Conservation (phyloP, 2,113 vertebrate species). For the Pachypanchax playfairii region DNA sequence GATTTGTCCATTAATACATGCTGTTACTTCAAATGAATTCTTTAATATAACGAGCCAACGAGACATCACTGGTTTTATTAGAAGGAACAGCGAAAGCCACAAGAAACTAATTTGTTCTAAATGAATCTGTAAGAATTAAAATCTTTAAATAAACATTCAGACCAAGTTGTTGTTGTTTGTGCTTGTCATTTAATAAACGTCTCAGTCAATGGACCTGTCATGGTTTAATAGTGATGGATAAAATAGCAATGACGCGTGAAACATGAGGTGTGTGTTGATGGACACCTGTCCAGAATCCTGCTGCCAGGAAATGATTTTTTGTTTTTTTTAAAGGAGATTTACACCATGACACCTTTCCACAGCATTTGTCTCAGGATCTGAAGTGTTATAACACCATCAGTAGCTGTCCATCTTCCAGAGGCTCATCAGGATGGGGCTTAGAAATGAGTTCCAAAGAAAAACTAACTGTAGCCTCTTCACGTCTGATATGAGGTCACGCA, state of each 20-base stretch:
- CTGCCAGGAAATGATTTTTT: conserved; percentile 12
- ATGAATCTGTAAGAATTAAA: conserved; percentile 67
- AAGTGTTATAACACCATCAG: background rate
- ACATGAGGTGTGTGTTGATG: background rate
- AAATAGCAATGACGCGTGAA: background rate
- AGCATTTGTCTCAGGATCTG: conserved; percentile 13
- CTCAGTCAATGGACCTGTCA: background rate
- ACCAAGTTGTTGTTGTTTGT: conserved; percentile 30
- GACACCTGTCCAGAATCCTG: conserved; percentile 7
- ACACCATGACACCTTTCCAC: conserved; percentile 32
- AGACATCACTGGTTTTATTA: conserved; percentile 68
- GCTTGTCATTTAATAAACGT: background rate
- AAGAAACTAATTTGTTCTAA: conserved; percentile 50
- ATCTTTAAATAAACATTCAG: conserved; percentile 76
- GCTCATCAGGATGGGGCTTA: conserved; percentile 3
- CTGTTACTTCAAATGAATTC: conserved; percentile 15
- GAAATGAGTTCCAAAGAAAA: background rate
- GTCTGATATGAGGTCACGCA: too few relatives aligned
- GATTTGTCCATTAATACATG: conserved; percentile 22
- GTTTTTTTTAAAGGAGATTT: conserved; percentile 26
- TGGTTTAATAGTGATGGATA: background rate
- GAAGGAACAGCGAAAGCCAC: conserved; percentile 69
- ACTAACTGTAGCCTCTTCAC: background rate
- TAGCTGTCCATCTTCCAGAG: conserved; percentile 7
- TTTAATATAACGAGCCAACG: conserved; percentile 18